phyloP scores from a whole-genome alignment of 1,140 invertebrate genomes.

The Drosophila trapezifrons region DNA sequence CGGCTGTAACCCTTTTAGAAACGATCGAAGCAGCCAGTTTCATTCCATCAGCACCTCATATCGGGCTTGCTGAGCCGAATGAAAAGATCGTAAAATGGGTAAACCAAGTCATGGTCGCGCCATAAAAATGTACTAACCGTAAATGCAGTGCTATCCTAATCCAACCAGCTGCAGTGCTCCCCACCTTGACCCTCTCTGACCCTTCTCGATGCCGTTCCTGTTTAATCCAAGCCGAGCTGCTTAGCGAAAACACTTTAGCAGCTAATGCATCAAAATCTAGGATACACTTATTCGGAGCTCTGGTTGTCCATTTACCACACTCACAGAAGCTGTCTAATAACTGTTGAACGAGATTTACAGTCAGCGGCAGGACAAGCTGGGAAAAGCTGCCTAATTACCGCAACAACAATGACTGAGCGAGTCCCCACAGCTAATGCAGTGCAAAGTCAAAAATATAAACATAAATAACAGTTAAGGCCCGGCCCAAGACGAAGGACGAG shows the following conservation, averaged over 20 bases:
- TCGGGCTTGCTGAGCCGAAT: conserved; percentile 24
- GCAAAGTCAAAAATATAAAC: conserved; percentile 78
- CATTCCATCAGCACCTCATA: conserved; percentile 47
- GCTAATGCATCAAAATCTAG: conserved; percentile 65
- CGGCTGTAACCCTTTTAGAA: conserved; percentile 7
- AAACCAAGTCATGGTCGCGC: conserved; percentile 47
- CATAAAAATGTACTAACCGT: conserved; percentile 62
- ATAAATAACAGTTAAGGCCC: conserved; percentile 76
- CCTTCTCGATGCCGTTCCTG: background rate
- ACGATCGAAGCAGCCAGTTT: conserved; percentile 27
- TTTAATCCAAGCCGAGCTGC: conserved; percentile 21
- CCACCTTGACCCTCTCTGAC: background rate
- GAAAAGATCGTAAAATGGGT: conserved; percentile 47
- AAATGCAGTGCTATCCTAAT: conserved; percentile 58
- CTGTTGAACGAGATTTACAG: conserved; percentile 62
- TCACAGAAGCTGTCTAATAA: conserved; percentile 48
- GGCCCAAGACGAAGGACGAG: conserved; percentile 7
- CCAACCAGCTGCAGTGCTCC: conserved; percentile 33
- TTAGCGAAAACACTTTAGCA: conserved; percentile 36
- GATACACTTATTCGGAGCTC: conserved; percentile 34
- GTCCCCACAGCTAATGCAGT: conserved; percentile 66
- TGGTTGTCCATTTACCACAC: conserved; percentile 35
- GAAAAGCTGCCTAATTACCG: conserved; percentile 75
- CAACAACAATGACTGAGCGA: conserved; percentile 55
- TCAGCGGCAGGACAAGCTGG: conserved; percentile 17